These are phyloP conservation scores for Trialeurodes vaporariorum DNA, from an alignment of 1,140 invertebrate genomes.

Conservation along the genomic window DNA sequence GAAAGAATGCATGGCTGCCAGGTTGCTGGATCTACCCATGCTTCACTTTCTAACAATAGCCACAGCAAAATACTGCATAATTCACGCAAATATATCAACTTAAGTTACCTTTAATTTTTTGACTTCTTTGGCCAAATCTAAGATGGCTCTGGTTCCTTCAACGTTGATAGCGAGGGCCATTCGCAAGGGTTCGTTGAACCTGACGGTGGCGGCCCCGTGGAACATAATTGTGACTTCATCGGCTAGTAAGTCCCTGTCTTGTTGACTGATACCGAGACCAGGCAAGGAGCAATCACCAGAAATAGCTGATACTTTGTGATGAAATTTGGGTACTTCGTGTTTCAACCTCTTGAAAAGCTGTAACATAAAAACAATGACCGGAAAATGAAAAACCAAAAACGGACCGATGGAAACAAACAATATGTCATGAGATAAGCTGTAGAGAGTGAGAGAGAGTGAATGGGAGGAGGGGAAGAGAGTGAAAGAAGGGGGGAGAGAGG, in stretches of 20 bases:
- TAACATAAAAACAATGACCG: constrained; percentile 25
- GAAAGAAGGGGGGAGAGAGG: too few relatives aligned
- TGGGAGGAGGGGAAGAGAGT: too few relatives aligned
- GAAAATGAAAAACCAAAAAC: too few relatives aligned
- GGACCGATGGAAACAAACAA: too few relatives aligned
- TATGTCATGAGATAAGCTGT: too few relatives aligned
- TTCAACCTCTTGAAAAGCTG: constrained; percentile 25
- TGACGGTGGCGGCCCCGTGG: constrained; percentile 54
- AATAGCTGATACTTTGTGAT: constrained; percentile 36
- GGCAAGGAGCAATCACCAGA: constrained; percentile 42
- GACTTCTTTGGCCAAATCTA: constrained; percentile 52
- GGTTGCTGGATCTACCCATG: too few relatives aligned
- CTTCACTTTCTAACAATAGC: too few relatives aligned
- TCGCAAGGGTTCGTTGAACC: constrained; percentile 54
- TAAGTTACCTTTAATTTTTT: constrained; percentile 45
- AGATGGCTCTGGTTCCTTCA: constrained; percentile 45
- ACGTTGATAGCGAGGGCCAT: constrained; percentile 55
- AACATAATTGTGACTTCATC: constrained; percentile 56
- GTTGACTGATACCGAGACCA: constrained; percentile 37
- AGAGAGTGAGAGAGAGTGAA: too few relatives aligned
- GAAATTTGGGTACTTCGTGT: constrained; percentile 40
- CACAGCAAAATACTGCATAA: too few relatives aligned
- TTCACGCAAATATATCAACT: too few relatives aligned
- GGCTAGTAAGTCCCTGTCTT: constrained; percentile 34
- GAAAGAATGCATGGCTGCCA: too few relatives aligned